Base-by-base conservation (phyloP, 2,797 vertebrate species). In the Onychomys torridus region DNA sequence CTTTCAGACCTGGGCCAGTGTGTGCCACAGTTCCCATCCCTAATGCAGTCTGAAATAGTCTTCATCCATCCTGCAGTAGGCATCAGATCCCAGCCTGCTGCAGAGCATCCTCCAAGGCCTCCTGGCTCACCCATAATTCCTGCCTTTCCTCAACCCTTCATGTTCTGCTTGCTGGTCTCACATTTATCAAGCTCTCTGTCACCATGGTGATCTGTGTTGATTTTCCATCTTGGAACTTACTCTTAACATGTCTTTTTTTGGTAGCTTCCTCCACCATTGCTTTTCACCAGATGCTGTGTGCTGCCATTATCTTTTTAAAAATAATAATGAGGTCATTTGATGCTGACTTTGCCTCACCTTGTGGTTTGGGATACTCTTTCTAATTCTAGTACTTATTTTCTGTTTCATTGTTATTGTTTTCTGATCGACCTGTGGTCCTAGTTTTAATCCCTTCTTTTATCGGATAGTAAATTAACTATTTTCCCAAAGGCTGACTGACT, bases 31-130 rank as follows among this genome's bases (percentile, higher is more conserved):
- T 27, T 1, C 14, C 25, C 52, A 59, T 14, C 1, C 0, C 13
- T 52, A 21, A 52, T 52, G 12, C 4, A 69, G 21, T 52, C 84
- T 86, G 83, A 46, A 86, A 52, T 69, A 21, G n/a, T 86, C 21
- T n/a, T 86, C 21, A n/a, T 16, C 2, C 13, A 52, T 9, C 6
- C 25, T 34, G 25, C 1, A 0, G 19, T 27, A 9, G 40, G 1
- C 2, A 46, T 83, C 27, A 71, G 34, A 32, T n/a, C 12, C 2
- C 6, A 32, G 9, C 2, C 0, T 34, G 75, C 65, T 9, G 13
- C 55, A 52, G 16, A 61, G 65, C 37, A n/a, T 32, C 16, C 10
- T 27, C n/a, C 23, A 16, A 7, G 5, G 46, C 63, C 27, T 71
- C 32, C 37, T 2, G 13, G 0, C 46, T 73, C 61, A n/a, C 23